These are phyloP conservation scores for Chamaea fasciata DNA, from an alignment of 2,113 vertebrate species.

Conservation along the genomic window DNA sequence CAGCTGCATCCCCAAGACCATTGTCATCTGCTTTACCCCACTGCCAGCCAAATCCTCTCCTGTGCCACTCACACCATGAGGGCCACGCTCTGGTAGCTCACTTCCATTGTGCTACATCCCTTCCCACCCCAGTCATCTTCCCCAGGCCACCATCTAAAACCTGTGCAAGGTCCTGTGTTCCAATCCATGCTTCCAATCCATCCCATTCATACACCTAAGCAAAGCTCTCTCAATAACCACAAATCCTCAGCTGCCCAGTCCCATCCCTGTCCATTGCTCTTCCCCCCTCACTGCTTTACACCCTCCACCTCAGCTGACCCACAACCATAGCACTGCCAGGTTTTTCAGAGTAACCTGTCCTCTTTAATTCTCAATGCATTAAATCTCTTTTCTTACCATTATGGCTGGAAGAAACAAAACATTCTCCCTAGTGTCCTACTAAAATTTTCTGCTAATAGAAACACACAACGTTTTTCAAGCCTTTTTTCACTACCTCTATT, in stretches of 20 bases:
- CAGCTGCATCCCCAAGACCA: neutral
- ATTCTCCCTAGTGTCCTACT: neutral
- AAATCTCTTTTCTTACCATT: neutral
- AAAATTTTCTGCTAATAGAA: neutral
- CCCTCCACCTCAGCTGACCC: neutral
- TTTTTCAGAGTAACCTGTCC: neutral
- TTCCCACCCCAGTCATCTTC: neutral
- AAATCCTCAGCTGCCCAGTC: neutral
- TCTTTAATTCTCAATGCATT: neutral
- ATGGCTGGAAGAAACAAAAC: neutral
- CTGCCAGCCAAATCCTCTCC: neutral
- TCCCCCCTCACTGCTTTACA: neutral
- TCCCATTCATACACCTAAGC: neutral
- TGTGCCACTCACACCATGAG: accelerated
- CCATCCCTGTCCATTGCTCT: neutral
- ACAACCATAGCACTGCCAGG: neutral
- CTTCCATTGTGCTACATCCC: neutral
- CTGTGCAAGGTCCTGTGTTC: neutral
- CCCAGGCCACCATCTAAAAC: neutral
- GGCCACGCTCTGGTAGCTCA: neutral
- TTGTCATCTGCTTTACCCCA: neutral
- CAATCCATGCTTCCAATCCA: neutral
- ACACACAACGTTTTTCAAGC: neutral
- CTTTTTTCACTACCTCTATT: neutral
- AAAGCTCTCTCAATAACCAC: neutral